Base-by-base conservation (phyloP, 2,888 invertebrate genomes). In the Nasonovia ribisnigri region DNA sequence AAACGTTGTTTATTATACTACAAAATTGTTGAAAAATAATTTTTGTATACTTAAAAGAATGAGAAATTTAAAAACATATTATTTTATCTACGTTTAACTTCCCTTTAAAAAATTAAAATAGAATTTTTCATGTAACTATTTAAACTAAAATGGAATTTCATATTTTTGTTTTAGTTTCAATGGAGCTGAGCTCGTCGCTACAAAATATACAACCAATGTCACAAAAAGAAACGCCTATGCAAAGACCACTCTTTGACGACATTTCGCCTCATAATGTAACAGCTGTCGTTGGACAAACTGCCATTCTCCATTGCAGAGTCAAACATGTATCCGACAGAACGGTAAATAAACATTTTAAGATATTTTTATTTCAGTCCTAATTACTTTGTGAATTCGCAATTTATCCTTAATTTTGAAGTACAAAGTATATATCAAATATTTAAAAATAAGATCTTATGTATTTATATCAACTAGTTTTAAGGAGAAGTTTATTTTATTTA, bases 251-350 rank as follows among this genome's bases (percentile, higher is more conserved):
- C 96, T 98, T 98, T 96, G 98, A 98, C 95, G 98, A 98, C 96
- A 97, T 98, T 94, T 97, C 97, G 11, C 97, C 98, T 0, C 96
- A 98, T 95, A 98, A 98, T 96, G 97, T 98, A 95, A 97, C 98
- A 3, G 97, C 98, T 36, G 97, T 98, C 93, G 98, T 98, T 67
- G 98, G 98, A 6, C 98, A 98, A 96, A 97, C 97, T 5, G 97
- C 98, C 43, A 96, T 97, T 95, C 96, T 98, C 95, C 97, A 97
- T 95, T 98, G 98, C 96, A 97, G 98, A 93, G 98, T 98, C 90
- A 98, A 98, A 95, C 97, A 98, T 96, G 97, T 98, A 95, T 98
- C 98, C 91, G 98, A 98, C 95, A 97, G 98, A 96, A 98, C 98
- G 96, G 98, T 98, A 96, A 97, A 97, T 93, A 90, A 26, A 36